Conservation (phyloP, 2,888 invertebrate species). For the Sesamia inferens region DNA sequence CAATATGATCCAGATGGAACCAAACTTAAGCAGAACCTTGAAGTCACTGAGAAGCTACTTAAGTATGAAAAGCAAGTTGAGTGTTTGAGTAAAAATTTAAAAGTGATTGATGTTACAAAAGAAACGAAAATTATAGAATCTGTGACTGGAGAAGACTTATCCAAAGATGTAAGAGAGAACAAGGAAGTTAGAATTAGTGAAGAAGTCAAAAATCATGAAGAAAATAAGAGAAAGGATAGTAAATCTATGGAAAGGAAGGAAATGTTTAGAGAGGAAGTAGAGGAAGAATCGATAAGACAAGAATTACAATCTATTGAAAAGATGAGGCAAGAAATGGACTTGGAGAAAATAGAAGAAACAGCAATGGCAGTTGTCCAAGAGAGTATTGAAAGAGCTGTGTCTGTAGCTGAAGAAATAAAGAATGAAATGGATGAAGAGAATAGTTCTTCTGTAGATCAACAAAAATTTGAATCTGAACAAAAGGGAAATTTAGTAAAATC, state of each 20-base stretch:
- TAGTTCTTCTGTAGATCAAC: conserved; percentile 18
- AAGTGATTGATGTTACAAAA: conserved; percentile 44
- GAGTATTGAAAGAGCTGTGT: conserved; percentile 80
- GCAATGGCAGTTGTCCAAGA: conserved; percentile 79
- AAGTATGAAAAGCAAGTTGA: conserved; percentile 52
- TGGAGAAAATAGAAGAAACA: conserved; percentile 78
- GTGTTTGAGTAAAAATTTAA: conserved; percentile 42
- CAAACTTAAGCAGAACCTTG: conserved; percentile 52
- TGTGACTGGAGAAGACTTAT: conserved; percentile 11
- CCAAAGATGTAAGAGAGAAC: conserved; percentile 41
- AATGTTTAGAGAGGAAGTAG: conserved; percentile 51
- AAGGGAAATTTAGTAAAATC: conserved; percentile 31
- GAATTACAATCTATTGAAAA: conserved; percentile 66
- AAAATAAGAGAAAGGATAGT: conserved; percentile 45
- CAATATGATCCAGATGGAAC: conserved; percentile 80
- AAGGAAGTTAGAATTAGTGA: conserved; percentile 34
- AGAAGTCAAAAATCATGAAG: conserved; percentile 20
- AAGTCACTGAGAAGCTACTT: conserved; percentile 43
- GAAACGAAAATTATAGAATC: conserved; percentile 36
- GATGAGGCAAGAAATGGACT: conserved; percentile 73
- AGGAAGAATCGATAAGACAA: conserved; percentile 61
- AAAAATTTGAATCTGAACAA: conserved; percentile 17
- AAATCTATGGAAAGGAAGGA: conserved; percentile 52
- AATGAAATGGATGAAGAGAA: conserved; percentile 76
- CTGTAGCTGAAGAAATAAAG: conserved; percentile 78